phyloP scores from a whole-genome alignment of 1,140 invertebrate species.

The Platyscapa corneri region DNA sequence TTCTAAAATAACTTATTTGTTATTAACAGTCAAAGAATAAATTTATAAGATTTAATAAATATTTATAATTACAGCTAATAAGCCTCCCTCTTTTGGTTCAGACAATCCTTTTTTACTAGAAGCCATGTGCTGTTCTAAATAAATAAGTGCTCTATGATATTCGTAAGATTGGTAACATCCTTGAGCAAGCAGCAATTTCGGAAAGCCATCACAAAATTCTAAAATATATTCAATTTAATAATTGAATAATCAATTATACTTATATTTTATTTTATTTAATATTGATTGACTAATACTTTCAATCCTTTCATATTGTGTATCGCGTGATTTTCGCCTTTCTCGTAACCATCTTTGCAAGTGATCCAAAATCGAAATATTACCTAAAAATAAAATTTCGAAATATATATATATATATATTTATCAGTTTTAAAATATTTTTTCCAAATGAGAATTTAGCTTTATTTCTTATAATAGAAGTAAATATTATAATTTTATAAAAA shows the following conservation, averaged over 20 bases:
- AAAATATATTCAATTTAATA: constrained; percentile 55
- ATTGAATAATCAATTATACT: constrained; percentile 28
- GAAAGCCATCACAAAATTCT: constrained; percentile 77
- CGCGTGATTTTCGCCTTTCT: constrained; percentile 72
- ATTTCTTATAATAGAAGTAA: too few species aligned
- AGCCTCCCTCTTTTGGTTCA: constrained; percentile 74
- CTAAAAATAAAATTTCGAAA: constrained; percentile 55
- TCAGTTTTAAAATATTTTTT: too few species aligned
- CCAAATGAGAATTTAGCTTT: too few species aligned
- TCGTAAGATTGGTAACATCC: constrained; percentile 84
- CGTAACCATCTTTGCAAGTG: constrained; percentile 83
- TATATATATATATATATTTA: too few species aligned
- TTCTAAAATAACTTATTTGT: constrained; percentile 74
- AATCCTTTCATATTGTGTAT: constrained; percentile 58
- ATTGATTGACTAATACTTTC: constrained; percentile 62
- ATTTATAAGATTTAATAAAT: constrained; percentile 1
- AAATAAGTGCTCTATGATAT: constrained; percentile 82
- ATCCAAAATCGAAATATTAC: constrained; percentile 83
- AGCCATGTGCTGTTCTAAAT: constrained; percentile 82
- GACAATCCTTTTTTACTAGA: constrained; percentile 76
- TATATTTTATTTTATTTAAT: constrained; percentile 16
- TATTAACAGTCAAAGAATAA: background rate
- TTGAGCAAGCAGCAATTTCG: constrained; percentile 80
- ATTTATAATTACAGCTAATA: constrained; percentile 63
- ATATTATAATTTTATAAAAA: too few species aligned